Evolutionary conservation across 2,888 invertebrate genomes (phyloP).

Genomic region (Hemithea aestivaria): DNA sequence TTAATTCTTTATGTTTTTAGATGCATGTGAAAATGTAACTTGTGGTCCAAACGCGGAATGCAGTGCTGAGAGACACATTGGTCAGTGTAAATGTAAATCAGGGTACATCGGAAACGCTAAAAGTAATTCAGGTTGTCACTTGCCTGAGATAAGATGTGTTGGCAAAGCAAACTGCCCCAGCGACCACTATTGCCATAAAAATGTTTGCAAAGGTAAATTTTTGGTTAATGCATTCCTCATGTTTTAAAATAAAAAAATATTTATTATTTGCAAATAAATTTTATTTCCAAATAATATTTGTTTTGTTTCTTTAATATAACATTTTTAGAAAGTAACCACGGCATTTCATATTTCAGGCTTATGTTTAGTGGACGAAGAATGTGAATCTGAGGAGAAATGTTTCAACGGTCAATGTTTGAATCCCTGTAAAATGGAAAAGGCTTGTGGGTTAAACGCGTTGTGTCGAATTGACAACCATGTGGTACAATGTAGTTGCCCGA

Average conservation of each 20-base stretch:
- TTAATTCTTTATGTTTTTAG: too few relatives aligned
- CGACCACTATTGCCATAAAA: slow-evolving; percentile 90
- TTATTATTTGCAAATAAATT: neutral
- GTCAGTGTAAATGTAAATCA: slow-evolving; percentile 86
- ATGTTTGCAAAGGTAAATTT: slow-evolving; percentile 85
- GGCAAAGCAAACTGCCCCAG: slow-evolving; percentile 85
- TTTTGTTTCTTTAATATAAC: too few relatives aligned
- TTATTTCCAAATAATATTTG: too few relatives aligned
- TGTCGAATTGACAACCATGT: slow-evolving; percentile 86
- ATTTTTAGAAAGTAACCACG: neutral
- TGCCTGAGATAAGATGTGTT: slow-evolving; percentile 85
- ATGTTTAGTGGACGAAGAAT: slow-evolving; percentile 89
- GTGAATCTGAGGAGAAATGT: slow-evolving; percentile 88
- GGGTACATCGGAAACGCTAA: slow-evolving; percentile 89
- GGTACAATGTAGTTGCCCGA: slow-evolving; percentile 90
- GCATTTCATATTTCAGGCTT: slow-evolving; percentile 75
- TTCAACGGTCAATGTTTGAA: slow-evolving; percentile 89
- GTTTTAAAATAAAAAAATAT: neutral
- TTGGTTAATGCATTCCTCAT: neutral
- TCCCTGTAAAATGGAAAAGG: slow-evolving; percentile 85
- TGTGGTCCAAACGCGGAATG: slow-evolving; percentile 94
- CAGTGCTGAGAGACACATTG: slow-evolving; percentile 85
- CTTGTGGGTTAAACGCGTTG: slow-evolving; percentile 91
- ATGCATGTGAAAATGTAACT: slow-evolving; percentile 86
- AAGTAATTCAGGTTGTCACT: slow-evolving; percentile 86